Evolutionary conservation across 2,113 vertebrate species (phyloP), one percentile per base, ranked within the genome.

Genomic region (Gasterosteus aculeatus): DNA sequence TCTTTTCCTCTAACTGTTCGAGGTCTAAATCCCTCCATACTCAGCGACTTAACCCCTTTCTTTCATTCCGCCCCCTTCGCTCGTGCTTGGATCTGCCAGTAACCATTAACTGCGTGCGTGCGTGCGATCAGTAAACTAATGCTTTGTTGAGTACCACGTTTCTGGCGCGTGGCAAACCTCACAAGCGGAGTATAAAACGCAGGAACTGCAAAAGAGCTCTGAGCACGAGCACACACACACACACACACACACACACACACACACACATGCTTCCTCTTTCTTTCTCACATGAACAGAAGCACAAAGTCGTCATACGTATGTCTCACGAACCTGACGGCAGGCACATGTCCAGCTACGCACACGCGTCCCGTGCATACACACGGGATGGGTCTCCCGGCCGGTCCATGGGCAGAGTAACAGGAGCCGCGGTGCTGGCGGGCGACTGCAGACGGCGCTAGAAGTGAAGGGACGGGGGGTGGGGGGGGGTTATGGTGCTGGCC

Each of bases 11-110:
- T 41, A 47, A 82, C 87, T 90, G 88, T 92, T 89, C 88, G 88
- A 92, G 89, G 88, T 91, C 87, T 89, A 92, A 94, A 94, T 94
- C 93, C 93, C 89, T 88, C 83, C 89, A 90, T 92, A 93, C 93
- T 92, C 92, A 92, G 73, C 63, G 92, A 91, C 91, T 94, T 94
- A 94, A 92, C 92, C 93, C 82, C 88, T 90, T 88, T 84, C 94
- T 94, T 93, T 94, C 91, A 93, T 94, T 91, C 87, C 58, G 80
- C 90, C 88, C 90, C 85, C 85, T 80, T 81, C 78, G 75, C 88
- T 90, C 68, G 68, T 86, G 88, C 85, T 90, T 38, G 73, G 84
- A 88, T 92, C 88, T 86, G 69, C 82, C 86, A 68, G 86, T 75
- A 89, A 82, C 91, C 83, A 90, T 87, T 89, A 90, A 82, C 84